A percentile compares a stretch with the other conserved stretches of the same genome.
phyloP scores from a whole-genome alignment of 2,797 vertebrate genomes.

The Sebastes iracundus region DNA sequence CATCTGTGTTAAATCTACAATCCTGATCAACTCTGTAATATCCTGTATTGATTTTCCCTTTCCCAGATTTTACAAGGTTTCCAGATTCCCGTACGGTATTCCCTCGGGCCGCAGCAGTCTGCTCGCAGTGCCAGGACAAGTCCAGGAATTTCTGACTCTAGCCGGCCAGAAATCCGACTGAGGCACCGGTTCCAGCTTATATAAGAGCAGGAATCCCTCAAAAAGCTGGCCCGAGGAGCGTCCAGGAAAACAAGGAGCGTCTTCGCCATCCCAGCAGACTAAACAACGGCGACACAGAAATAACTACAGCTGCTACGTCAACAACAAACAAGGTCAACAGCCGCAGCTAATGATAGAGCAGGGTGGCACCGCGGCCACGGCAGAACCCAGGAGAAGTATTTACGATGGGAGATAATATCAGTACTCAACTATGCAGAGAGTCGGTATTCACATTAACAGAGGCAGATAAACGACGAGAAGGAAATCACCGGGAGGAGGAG shows the following conservation, averaged over 20 bases:
- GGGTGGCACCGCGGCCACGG: slow-evolving; percentile 29
- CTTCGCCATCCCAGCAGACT: slow-evolving; percentile 49
- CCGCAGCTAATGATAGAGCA: slow-evolving; percentile 55
- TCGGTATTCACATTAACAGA: slow-evolving; percentile 31
- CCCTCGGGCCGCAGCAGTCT: slow-evolving; percentile 31
- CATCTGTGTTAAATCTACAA: not conserved
- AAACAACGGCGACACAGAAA: slow-evolving; percentile 64
- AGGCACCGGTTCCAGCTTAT: slow-evolving; percentile 9
- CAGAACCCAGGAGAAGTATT: slow-evolving; percentile 30
- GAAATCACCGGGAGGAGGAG: not conserved
- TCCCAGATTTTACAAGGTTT: slow-evolving; percentile 40
- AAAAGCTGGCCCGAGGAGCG: slow-evolving; percentile 9
- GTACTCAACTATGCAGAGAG: slow-evolving; percentile 3
- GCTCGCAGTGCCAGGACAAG: slow-evolving; percentile 47
- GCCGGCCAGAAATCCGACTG: slow-evolving; percentile 38
- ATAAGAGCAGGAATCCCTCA: slow-evolving; percentile 48
- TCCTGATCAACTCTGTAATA: slow-evolving; percentile 12
- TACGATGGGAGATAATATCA: slow-evolving; percentile 43
- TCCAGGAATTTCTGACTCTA: slow-evolving; percentile 57
- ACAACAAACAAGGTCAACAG: slow-evolving; percentile 51
- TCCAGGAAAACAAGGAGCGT: slow-evolving; percentile 41
- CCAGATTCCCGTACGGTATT: slow-evolving; percentile 39
- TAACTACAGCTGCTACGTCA: slow-evolving; percentile 48
- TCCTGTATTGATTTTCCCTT: slow-evolving; percentile 11
- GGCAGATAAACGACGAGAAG: not conserved